phyloP scores from a whole-genome alignment of 2,797 vertebrate species.

The Lacerta agilis region DNA sequence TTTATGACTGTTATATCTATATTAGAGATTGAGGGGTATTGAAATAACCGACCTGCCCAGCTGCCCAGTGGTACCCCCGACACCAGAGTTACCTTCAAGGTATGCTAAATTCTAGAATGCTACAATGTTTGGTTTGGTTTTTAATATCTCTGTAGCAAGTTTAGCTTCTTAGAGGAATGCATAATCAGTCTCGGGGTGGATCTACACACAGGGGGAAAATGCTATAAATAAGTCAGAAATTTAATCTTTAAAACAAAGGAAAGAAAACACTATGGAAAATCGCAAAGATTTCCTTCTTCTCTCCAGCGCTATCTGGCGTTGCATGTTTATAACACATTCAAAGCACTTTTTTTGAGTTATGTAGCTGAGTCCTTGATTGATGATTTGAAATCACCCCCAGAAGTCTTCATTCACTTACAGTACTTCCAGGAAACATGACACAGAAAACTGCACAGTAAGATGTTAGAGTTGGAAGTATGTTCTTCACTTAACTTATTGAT shows the following conservation, averaged over 20 bases:
- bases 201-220: too few species aligned
- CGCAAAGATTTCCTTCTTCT: too few species aligned
- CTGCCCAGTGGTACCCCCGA: slow-evolving; percentile 82
- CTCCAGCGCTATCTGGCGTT: too few species aligned
- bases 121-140: slow-evolving; percentile 56
- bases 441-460: slow-evolving; percentile 59
- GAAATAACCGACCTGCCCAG: slow-evolving; percentile 86
- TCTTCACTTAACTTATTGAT: slow-evolving; percentile 76
- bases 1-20: slow-evolving; percentile 85
- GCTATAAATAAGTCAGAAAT: too few species aligned
- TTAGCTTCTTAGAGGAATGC: slow-evolving; percentile 62
- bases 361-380: slow-evolving; percentile 32
- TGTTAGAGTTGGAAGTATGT: slow-evolving; percentile 65
- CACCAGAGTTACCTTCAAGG: slow-evolving; percentile 85
- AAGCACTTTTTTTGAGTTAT: too few species aligned
- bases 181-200: slow-evolving; percentile 56
- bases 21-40: slow-evolving; percentile 86
- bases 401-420: slow-evolving; percentile 44
- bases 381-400: slow-evolving; percentile 63
- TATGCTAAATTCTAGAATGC: slow-evolving; percentile 80
- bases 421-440: slow-evolving; percentile 65
- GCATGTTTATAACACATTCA: too few species aligned
- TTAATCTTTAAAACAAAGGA: too few species aligned
- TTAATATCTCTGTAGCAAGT: slow-evolving; percentile 72
- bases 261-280: too few species aligned